Base-by-base conservation (phyloP, 23 tunicate species). In the Trididemnum miniatum region DNA sequence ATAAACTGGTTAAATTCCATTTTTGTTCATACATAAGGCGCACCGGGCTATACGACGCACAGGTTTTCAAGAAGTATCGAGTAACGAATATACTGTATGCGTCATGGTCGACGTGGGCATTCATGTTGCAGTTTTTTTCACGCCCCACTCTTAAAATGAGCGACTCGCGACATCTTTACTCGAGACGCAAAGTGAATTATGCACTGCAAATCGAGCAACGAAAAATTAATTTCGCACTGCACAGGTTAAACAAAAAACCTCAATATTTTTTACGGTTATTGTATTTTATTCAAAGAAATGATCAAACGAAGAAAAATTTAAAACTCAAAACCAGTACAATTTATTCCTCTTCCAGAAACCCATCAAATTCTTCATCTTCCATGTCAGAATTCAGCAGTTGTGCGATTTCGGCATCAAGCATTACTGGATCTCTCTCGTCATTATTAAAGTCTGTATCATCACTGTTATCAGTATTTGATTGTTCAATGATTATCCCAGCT, bases 391-490 rank as follows among this genome's bases (percentile, higher is more conserved):
- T 80, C 84, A 80, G 52, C 84, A 80, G 84, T 64, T 80, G 84
- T 80, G 84, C 84, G 74, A 80, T 80, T 80, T 80, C 73, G 84
- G 34, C 84, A 80, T 80, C 84, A 80, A 80, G 74, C 84, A 80
- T 80, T 80, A 33, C 84, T 64, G 84, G 84, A 80, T 80, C 74
- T 63, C 74, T 80, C 84, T 80, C 84, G 84, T 80, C 74, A 80
- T 74, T 80, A 57, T 80, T 12, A 64, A 74, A 80, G 84, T 80
- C 84, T 80, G 74, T 57, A 73, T 82, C 79, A 35, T 82, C 79
- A 79, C 78, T 82, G 28, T 82, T 51, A 65, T 71, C 79, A 82
- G 79, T 80, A 64, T 64, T 80, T 80, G 59, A 80, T 80, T 80
- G 84, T 80, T 64, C 84, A 80, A 74, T 50, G 78, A 82, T 82